Evolutionary conservation across 2,888 invertebrate genomes (phyloP).

Genomic region (Anthophora plumipes): DNA sequence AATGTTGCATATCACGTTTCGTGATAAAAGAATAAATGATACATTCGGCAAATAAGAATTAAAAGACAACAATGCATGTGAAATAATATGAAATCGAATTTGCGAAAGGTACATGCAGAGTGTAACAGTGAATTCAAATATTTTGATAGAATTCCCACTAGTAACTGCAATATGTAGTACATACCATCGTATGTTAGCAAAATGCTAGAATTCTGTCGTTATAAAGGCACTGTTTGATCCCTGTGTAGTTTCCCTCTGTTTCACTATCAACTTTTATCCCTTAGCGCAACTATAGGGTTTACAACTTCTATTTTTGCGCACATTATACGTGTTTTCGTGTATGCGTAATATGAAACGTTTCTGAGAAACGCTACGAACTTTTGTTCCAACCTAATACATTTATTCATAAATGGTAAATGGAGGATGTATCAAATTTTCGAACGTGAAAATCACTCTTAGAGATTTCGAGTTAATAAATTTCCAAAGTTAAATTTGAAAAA

Average conservation of each 20-base stretch:
- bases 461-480: too few relatives aligned
- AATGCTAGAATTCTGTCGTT: slow-evolving; percentile 19
- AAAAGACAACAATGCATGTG: too few relatives aligned
- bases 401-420: too few relatives aligned
- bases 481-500: too few relatives aligned
- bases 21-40: background rate
- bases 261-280: slow-evolving; percentile 31
- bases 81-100: background rate
- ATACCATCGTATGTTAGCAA: background rate
- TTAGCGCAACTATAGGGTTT: slow-evolving; percentile 19
- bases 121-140: background rate
- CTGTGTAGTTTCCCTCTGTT: slow-evolving; percentile 12
- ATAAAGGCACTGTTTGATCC: slow-evolving; percentile 32
- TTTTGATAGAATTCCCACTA: background rate
- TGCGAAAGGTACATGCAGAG: background rate
- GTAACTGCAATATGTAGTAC: background rate
- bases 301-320: slow-evolving; percentile 23
- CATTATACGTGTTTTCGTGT: background rate
- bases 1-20: too few relatives aligned
- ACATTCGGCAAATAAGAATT: background rate
- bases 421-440: too few relatives aligned
- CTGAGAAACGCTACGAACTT: background rate
- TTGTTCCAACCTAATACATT: too few relatives aligned
- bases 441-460: too few relatives aligned
- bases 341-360: background rate